A percentile compares a stretch with the other conserved stretches of the same genome.
Conservation (phyloP, 2,888 invertebrate genomes). For the Melolontha melolontha region DNA sequence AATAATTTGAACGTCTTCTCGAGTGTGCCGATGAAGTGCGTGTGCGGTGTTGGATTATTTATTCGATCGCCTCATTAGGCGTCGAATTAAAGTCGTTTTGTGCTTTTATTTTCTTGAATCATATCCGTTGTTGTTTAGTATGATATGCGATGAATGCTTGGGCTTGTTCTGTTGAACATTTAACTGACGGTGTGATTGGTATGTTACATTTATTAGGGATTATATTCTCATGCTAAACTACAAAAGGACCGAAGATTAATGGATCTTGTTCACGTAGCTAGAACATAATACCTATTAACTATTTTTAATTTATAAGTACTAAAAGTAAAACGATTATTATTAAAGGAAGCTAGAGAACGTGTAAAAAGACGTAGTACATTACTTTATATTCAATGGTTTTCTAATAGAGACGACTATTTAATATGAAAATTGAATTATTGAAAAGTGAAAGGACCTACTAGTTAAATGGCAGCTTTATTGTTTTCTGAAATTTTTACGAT, state of each 20-base stretch:
- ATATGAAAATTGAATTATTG: too few relatives aligned
- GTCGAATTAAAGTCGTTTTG: constrained; percentile 25
- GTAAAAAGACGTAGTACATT: too few relatives aligned
- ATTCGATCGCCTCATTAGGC: constrained; percentile 27
- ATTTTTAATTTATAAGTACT: too few relatives aligned
- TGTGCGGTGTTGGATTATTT: neutral
- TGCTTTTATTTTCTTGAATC: constrained; percentile 9
- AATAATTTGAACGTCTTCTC: neutral
- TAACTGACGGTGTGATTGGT: constrained; percentile 5
- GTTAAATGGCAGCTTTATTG: too few relatives aligned
- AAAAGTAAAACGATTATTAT: too few relatives aligned
- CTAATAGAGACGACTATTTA: too few relatives aligned
- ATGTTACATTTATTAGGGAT: constrained; percentile 10
- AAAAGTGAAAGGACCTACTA: too few relatives aligned
- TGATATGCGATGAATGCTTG: neutral
- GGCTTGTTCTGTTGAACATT: constrained; percentile 3
- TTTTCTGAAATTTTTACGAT: too few relatives aligned
- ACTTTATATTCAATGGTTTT: too few relatives aligned
- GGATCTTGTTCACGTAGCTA: neutral
- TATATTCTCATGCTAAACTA: constrained; percentile 7
- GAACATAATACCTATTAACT: too few relatives aligned
- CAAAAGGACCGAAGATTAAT: constrained; percentile 15
- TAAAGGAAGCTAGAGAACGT: too few relatives aligned
- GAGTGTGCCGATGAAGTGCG: neutral
- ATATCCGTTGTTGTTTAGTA: constrained; percentile 16